Base-by-base conservation (phyloP, 2,113 vertebrate species). In the Accipiter cooperii region DNA sequence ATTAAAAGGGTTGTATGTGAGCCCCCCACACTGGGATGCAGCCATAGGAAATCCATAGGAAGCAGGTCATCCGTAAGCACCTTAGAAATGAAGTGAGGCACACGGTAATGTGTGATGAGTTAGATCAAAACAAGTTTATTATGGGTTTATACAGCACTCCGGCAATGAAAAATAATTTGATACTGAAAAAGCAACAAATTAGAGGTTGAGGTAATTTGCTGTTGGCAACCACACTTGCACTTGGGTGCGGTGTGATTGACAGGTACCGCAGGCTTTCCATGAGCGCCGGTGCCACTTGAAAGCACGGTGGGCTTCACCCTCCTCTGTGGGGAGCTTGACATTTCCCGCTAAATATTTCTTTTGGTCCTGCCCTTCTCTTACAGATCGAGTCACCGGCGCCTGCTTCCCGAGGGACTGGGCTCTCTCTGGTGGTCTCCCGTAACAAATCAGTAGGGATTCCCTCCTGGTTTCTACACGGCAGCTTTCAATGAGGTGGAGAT, bases 131-230 rank as follows among this genome's bases (percentile, higher is more conserved):
- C 20, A 42, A 61, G 46, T 73, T 89, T 95, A 52, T 94, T 93
- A 52, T 31, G 36, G 44, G 40, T 82, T 92, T 84, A 28, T 64
- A 34, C 29, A 61, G 60, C 36, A 25, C 73, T 81, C 52, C 87
- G 76, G 76, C 68, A 91, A 12, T 46, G 93, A 90, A 90, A 96
- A 94, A 88, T 74, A 87, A 90, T 64, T 92, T 55, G 44, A 84
- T 92, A 90, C 84, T 0, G 0, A 94, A 96, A 95, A 89, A 76
- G 66, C 70, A 95, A 79, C 85, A 86, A 80, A 93, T 93, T 80
- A 91, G 88, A 95, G 65, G 70, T 82, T 42, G 15, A 0, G 1
- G 82, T 87, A 90, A 89, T 94, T 93, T 92, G 73, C 90, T 84
- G 52, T 61, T 96, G 97, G 95, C 88, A 96, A 1, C 69, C 81